A percentile compares a stretch with the other conserved stretches of the same genome.
These are phyloP conservation scores for Metopolophium dirhodum DNA, from an alignment of 1,140 invertebrate species.

Conservation along the genomic window DNA sequence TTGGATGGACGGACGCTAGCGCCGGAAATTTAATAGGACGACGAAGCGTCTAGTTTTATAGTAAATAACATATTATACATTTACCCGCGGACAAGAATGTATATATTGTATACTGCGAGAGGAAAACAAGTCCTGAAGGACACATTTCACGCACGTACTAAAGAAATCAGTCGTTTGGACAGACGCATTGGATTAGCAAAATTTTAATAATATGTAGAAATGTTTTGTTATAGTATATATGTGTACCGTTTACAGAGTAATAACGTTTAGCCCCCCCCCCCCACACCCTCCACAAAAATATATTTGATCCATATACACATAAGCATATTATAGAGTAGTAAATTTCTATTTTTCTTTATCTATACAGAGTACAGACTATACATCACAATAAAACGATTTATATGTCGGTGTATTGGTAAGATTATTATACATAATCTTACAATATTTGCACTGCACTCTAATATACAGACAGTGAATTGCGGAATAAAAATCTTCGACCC, in stretches of 20 bases:
- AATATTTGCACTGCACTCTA: no score
- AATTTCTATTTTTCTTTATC: no score
- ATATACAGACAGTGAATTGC: no score
- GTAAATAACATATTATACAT: neutral
- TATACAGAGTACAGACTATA: no score
- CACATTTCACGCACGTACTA: neutral
- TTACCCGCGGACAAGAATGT: neutral
- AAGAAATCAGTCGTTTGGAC: neutral
- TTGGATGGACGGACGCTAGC: neutral
- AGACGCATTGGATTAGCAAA: neutral
- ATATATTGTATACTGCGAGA: neutral
- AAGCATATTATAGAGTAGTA: no score
- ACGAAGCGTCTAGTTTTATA: neutral
- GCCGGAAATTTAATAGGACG: constrained; percentile 15
- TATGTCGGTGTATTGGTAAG: no score
- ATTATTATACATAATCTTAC: no score
- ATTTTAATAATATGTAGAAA: neutral
- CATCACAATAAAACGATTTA: no score
- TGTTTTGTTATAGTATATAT: neutral
- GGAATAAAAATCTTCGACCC: no score
- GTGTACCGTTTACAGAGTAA: neutral
- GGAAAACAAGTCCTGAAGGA: neutral
- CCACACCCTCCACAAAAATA: no score
- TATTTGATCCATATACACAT: no score
- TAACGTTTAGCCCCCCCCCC: no score